Evolutionary conservation across 2,113 vertebrate species (phyloP), one percentile per base, ranked within the genome.

Genomic region (Perca fluviatilis): DNA sequence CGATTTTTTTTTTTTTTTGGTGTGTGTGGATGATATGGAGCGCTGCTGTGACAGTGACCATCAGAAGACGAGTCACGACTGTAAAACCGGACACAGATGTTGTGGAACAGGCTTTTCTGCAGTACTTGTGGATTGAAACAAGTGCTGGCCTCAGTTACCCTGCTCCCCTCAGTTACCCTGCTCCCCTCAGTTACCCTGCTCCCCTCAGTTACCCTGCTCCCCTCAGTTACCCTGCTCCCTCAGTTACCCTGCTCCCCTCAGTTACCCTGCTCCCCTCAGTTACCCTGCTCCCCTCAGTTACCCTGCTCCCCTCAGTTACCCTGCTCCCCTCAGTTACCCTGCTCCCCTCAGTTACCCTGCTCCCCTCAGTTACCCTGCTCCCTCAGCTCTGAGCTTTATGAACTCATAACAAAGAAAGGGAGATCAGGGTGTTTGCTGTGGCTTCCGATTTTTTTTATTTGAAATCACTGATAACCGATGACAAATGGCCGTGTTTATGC

Each of bases 401-500:
- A 82, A 73, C 80, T 79, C 19, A 11, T 23, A 30, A 25, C n/a
- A 2, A 1, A 1, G 64, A 23, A 11, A n/a, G 9, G n/a, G 71
- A 79, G 65, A 33, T 43, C 0, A 1, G 25, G 23, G 10, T 51
- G 62, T 60, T 0, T 23, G 47, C 70, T 33, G 1, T 27, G n/a
- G 12, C n/a, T 56, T 58, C 5, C 18, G 46, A 40, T 46, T 65
- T 47, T 65, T 47, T 36, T 57, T 58, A 54, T 83, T 66, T 57
- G 1, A 77, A 78, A 69, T 83, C 18, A 80, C 54, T 74, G 73
- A 63, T 27, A 58, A 46, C 16, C 5, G 30, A 67, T 60, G 33
- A 33, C 33, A 33, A 33, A 30, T 75, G 47, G 73, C 62, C 58
- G 25, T 86, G 84, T 91, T 90, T 87, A 91, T 88, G 27, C n/a